These are phyloP conservation scores for Molanna angustata DNA, from an alignment of 2,888 invertebrate genomes.

Conservation along the genomic window DNA sequence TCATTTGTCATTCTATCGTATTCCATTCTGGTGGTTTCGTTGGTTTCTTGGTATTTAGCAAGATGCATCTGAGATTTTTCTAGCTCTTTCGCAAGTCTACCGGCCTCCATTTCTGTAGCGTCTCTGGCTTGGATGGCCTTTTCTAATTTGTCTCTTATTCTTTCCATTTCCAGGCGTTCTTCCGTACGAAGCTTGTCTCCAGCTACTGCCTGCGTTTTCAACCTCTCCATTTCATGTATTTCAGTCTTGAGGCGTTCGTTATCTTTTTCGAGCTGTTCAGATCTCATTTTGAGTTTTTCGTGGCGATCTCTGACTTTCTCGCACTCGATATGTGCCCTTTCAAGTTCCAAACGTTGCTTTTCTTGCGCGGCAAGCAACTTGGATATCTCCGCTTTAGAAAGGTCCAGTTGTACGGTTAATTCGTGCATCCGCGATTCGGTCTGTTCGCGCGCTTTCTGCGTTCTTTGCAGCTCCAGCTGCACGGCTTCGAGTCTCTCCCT, in stretches of 20 bases:
- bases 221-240: slow-evolving; percentile 68
- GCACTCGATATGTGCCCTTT: slow-evolving; percentile 82
- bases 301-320: slow-evolving; percentile 85
- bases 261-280: slow-evolving; percentile 66
- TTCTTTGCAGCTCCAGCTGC: slow-evolving; percentile 70
- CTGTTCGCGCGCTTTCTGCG: slow-evolving; percentile 61
- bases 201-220: slow-evolving; percentile 65
- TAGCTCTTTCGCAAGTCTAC: slow-evolving; percentile 77
- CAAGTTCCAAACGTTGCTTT: slow-evolving; percentile 76
- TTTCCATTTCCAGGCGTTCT: slow-evolving; percentile 76
- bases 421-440: slow-evolving; percentile 72
- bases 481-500: slow-evolving; percentile 73
- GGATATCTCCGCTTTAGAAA: slow-evolving; percentile 73
- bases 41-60: slow-evolving; percentile 78
- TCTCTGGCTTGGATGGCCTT: slow-evolving; percentile 80
- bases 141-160: slow-evolving; percentile 81
- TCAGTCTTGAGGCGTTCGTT: slow-evolving; percentile 49
- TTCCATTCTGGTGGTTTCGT: slow-evolving; percentile 79
- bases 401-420: slow-evolving; percentile 74
- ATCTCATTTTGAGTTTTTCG: slow-evolving; percentile 74
- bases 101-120: slow-evolving; percentile 82
- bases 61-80: slow-evolving; percentile 84
- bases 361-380: slow-evolving; percentile 75
- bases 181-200: slow-evolving; percentile 64
- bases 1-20: slow-evolving; percentile 83